phyloP scores from a whole-genome alignment of 1,140 invertebrate genomes.

The Teleopsis dalmanni region DNA sequence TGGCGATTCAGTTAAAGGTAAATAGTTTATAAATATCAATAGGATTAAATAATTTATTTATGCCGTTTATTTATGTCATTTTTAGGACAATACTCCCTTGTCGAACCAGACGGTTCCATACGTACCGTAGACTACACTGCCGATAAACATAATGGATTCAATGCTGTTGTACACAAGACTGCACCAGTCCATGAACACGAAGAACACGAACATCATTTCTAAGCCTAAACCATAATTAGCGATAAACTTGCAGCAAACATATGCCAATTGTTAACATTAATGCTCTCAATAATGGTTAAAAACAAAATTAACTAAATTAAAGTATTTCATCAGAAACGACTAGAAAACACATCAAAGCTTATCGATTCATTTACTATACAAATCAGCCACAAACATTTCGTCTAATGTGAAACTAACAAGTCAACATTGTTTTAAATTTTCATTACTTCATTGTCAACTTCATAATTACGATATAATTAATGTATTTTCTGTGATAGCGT shows the following conservation, averaged over 20 bases:
- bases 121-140: constrained; percentile 50
- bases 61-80: background rate
- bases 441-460: no score
- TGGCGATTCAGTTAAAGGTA: constrained; percentile 48
- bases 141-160: constrained; percentile 49
- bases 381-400: no score
- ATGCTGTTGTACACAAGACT: constrained; percentile 57
- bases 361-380: no score
- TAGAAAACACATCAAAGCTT: background rate
- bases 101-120: constrained; percentile 51
- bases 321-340: background rate
- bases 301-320: constrained; percentile 6
- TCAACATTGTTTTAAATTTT: no score
- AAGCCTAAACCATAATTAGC: background rate
- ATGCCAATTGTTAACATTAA: background rate
- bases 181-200: constrained; percentile 48
- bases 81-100: constrained; percentile 44
- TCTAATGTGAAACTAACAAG: no score
- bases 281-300: background rate
- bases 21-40: constrained; percentile 23
- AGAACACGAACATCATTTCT: constrained; percentile 26
- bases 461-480: no score
- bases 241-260: background rate
- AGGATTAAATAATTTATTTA: no score
- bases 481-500: no score